Percentiles rank a stretch among this genome's conserved stretches.
phyloP scores from a whole-genome alignment of 2,888 invertebrate species.

The Synanthedon myopaeformis region DNA sequence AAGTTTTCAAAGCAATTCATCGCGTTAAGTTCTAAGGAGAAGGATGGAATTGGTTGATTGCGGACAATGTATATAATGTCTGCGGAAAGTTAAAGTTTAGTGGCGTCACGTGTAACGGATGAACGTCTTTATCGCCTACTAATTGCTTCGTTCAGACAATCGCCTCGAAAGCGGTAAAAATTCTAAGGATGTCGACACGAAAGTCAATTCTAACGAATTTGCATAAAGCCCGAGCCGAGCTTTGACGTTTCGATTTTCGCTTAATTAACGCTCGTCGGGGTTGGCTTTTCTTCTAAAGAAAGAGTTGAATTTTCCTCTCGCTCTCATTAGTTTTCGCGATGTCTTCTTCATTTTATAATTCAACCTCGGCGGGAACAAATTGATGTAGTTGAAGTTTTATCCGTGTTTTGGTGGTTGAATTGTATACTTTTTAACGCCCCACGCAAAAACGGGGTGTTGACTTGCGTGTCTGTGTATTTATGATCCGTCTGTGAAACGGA shows the following conservation, averaged over 20 bases:
- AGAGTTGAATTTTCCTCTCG: conserved; percentile 50
- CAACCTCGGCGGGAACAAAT: conserved; percentile 51
- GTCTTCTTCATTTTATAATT: conserved; percentile 39
- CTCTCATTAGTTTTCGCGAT: conserved; percentile 38
- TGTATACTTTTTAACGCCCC: no score
- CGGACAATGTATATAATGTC: not conserved
- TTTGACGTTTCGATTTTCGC: conserved; percentile 68
- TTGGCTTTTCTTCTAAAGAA: conserved; percentile 32
- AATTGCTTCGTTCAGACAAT: conserved; percentile 58
- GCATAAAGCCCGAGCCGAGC: conserved; percentile 57
- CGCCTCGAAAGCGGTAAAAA: conserved; percentile 44
- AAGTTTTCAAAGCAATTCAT: not conserved
- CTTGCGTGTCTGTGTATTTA: no score
- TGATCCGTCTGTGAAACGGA: no score
- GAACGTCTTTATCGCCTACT: conserved; percentile 28
- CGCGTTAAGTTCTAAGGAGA: not conserved
- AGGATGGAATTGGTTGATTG: not conserved
- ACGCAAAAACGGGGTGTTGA: no score
- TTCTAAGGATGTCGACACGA: conserved; percentile 48
- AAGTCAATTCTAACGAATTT: conserved; percentile 61
- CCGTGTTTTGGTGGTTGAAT: conserved; percentile 41
- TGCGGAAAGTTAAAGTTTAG: conserved; percentile 5
- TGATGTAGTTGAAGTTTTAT: conserved; percentile 45
- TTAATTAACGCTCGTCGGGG: conserved; percentile 59
- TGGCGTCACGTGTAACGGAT: conserved; percentile 14